These are phyloP conservation scores for Antheraea yamamai DNA, from an alignment of 2,888 invertebrate species.

Conservation along the genomic window DNA sequence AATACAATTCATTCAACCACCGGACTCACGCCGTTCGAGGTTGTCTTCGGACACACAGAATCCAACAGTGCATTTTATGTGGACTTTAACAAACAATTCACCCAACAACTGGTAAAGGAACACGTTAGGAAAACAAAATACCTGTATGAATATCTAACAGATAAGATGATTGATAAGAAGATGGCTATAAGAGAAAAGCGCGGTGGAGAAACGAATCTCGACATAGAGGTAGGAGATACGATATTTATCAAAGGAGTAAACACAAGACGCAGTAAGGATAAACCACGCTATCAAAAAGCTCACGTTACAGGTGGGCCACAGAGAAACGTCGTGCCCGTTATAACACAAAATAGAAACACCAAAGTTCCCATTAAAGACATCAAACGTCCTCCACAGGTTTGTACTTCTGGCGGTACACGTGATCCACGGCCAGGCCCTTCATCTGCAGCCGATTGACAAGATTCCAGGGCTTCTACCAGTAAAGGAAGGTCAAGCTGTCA, in stretches of 20 bases:
- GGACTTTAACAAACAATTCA: constrained; percentile 25
- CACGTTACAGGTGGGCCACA: neutral
- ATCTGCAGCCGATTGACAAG: constrained; percentile 6
- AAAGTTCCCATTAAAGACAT: constrained; percentile 9
- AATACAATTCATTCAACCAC: neutral
- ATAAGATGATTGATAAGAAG: constrained; percentile 2
- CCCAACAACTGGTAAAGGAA: constrained; percentile 18
- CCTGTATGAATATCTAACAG: too few species aligned
- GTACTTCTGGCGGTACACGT: constrained; percentile 5
- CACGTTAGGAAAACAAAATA: neutral
- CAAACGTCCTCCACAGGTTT: constrained; percentile 12
- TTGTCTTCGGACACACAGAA: constrained; percentile 28
- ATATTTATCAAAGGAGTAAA: constrained; percentile 18
- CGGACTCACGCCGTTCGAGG: constrained; percentile 23
- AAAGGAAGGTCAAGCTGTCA: neutral
- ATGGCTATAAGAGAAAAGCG: neutral
- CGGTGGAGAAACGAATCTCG: constrained; percentile 9
- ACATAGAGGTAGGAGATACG: constrained; percentile 11
- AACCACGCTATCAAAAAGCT: constrained; percentile 21
- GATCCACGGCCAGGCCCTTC: constrained; percentile 15
- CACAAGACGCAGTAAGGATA: neutral
- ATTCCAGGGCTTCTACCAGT: constrained; percentile 12
- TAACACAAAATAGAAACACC: constrained; percentile 13
- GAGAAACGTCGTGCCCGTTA: neutral
- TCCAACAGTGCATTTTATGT: constrained; percentile 22